phyloP scores from a whole-genome alignment of 2,888 invertebrate species.

The Lithophane ornitopus region DNA sequence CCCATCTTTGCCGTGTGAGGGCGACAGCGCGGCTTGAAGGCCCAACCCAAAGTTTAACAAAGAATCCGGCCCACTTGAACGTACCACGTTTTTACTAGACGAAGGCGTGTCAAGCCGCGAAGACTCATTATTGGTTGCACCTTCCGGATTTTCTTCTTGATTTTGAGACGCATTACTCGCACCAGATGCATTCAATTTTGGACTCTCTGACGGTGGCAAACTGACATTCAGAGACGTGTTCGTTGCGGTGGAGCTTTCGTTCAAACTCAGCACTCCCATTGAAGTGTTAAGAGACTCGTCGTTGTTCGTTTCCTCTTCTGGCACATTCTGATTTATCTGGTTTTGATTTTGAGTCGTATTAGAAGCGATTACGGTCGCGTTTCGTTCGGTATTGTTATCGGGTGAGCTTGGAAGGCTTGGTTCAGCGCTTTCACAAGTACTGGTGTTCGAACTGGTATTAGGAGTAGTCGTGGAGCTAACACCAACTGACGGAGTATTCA shows the following conservation, averaged over 20 bases:
- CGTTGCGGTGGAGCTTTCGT: constrained; percentile 87
- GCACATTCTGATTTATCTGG: constrained; percentile 45
- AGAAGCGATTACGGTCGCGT: constrained; percentile 62
- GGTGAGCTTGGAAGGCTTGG: constrained; percentile 94
- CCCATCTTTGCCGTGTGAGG: constrained; percentile 82
- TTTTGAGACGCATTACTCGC: constrained; percentile 70
- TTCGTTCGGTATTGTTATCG: constrained; percentile 78
- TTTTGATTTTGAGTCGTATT: constrained; percentile 68
- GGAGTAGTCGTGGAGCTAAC: constrained; percentile 93
- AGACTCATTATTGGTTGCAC: constrained; percentile 74
- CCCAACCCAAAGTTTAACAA: constrained; percentile 83
- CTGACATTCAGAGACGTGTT: constrained; percentile 86
- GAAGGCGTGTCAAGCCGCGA: constrained; percentile 79
- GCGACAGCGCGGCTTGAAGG: constrained; percentile 84
- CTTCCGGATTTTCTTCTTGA: constrained; percentile 74
- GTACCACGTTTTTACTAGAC: constrained; percentile 78
- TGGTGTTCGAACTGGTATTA: constrained; percentile 93
- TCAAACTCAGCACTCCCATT: constrained; percentile 84
- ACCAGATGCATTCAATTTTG: constrained; percentile 76
- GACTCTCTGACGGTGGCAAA: constrained; percentile 84
- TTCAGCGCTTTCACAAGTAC: constrained; percentile 93
- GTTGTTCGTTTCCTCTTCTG: constrained; percentile 75
- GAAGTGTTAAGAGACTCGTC: constrained; percentile 81
- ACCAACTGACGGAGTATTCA: constrained; percentile 90
- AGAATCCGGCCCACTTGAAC: constrained; percentile 82